A percentile compares a stretch with the other conserved stretches of the same genome.
Evolutionary conservation across 1,140 invertebrate species (phyloP).

Genomic region (Eufriesea mexicana): DNA sequence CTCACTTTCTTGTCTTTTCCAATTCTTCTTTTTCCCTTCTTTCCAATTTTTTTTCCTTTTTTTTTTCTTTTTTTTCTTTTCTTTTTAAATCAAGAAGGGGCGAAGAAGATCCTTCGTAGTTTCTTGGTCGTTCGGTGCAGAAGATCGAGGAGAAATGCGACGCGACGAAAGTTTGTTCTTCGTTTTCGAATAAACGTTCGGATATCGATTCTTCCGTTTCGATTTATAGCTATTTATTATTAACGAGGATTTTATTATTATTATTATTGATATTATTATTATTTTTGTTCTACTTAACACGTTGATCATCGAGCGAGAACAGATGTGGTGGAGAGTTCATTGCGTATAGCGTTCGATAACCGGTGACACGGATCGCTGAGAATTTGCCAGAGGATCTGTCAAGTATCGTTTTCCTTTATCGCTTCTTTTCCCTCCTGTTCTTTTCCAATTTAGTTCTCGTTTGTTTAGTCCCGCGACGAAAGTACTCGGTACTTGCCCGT

Average conservation of each 20-base stretch:
- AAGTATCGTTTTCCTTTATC: neutral
- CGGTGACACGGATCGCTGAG: neutral
- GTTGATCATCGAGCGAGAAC: neutral
- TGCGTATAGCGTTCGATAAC: neutral
- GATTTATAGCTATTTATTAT: slow-evolving; percentile 10
- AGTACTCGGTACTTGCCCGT: neutral
- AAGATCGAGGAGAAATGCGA: neutral
- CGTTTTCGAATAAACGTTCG: neutral
- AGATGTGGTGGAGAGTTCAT: neutral
- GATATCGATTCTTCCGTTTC: neutral
- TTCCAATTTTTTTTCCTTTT: neutral
- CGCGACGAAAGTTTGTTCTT: neutral
- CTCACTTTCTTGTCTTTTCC: neutral
- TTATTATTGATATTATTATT: neutral
- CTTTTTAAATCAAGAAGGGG: neutral
- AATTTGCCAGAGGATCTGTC: neutral
- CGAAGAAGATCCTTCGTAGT: neutral
- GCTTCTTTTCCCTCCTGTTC: neutral
- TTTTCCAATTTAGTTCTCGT: neutral
- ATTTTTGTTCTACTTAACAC: neutral
- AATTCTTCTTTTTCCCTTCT: neutral
- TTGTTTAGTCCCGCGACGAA: neutral
- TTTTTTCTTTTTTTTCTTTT: neutral
- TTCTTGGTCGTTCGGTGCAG: neutral
- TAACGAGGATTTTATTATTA: neutral